Percentiles rank a stretch among this genome's conserved stretches.
These are phyloP conservation scores for Pantherophis vulpinus DNA, from an alignment of 2,797 vertebrate genomes.

Conservation along the genomic window DNA sequence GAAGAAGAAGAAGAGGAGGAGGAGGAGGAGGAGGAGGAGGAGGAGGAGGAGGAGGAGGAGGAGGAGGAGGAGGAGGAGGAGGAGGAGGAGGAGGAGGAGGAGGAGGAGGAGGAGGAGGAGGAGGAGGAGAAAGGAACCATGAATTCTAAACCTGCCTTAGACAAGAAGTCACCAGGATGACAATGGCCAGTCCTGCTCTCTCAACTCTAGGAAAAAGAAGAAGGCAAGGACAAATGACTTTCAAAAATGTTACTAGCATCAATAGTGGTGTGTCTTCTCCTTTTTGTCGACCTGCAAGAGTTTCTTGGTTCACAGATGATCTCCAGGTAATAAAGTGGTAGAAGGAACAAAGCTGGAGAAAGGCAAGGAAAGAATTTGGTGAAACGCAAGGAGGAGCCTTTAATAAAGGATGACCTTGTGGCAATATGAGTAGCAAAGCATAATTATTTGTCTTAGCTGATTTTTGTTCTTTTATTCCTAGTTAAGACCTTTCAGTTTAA, in stretches of 20 bases:
- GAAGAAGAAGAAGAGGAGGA: too few species aligned
- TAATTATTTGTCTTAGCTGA: conserved; percentile 32
- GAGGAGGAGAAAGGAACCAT: too few species aligned
- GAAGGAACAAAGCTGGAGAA: neutral
- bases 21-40: too few species aligned
- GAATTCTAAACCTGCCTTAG: too few species aligned
- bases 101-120: too few species aligned
- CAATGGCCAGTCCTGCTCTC: too few species aligned
- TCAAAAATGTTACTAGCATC: neutral
- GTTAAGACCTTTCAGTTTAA: neutral
- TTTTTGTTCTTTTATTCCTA: conserved; percentile 24
- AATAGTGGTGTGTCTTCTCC: neutral
- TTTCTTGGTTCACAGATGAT: neutral
- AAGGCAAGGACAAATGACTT: too few species aligned
- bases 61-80: too few species aligned
- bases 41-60: too few species aligned
- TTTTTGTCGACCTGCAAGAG: neutral
- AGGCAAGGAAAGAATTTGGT: neutral
- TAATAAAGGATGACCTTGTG: neutral
- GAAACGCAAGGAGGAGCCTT: neutral
- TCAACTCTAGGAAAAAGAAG: too few species aligned
- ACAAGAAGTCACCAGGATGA: too few species aligned
- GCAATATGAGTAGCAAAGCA: neutral
- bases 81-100: too few species aligned
- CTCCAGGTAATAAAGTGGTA: neutral